Evolutionary conservation across 2,113 vertebrate species (phyloP).

Genomic region (Paratilapia polleni): DNA sequence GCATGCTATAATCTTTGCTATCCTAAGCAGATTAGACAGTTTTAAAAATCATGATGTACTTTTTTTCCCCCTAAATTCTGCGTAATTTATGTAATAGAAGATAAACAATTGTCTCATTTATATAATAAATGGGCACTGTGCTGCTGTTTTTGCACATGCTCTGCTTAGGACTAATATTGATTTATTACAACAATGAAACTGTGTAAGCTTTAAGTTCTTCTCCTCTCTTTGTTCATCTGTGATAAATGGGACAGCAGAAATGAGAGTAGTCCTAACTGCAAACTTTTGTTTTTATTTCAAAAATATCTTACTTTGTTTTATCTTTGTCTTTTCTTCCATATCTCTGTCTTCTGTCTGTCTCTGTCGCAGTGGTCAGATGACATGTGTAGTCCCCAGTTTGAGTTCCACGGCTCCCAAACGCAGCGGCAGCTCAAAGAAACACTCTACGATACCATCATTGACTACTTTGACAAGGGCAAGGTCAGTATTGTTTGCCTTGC

Average conservation of each 20-base stretch:
- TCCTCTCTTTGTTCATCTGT: constrained; percentile 11
- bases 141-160: constrained; percentile 3
- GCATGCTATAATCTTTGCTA: constrained; percentile 5
- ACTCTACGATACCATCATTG: constrained; percentile 93
- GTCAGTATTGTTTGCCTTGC: constrained; percentile 71
- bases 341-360: not conserved
- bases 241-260: constrained; percentile 27
- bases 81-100: constrained; percentile 20
- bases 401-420: constrained; percentile 89
- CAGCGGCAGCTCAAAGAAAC: constrained; percentile 94
- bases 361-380: constrained; percentile 81
- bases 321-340: not conserved
- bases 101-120: constrained; percentile 28
- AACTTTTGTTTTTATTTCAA: constrained; percentile 8
- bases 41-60: not conserved
- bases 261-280: not conserved
- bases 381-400: constrained; percentile 88
- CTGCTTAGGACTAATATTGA: constrained; percentile 32
- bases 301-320: not conserved
- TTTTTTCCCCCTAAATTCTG: constrained; percentile 3
- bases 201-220: constrained; percentile 1
- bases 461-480: constrained; percentile 99
- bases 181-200: constrained; percentile 28
- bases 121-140: constrained; percentile 30
- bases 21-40: not conserved